These are phyloP conservation scores for Myrmecobius fasciatus DNA, from an alignment of 2,113 vertebrate species.

Conservation along the genomic window DNA sequence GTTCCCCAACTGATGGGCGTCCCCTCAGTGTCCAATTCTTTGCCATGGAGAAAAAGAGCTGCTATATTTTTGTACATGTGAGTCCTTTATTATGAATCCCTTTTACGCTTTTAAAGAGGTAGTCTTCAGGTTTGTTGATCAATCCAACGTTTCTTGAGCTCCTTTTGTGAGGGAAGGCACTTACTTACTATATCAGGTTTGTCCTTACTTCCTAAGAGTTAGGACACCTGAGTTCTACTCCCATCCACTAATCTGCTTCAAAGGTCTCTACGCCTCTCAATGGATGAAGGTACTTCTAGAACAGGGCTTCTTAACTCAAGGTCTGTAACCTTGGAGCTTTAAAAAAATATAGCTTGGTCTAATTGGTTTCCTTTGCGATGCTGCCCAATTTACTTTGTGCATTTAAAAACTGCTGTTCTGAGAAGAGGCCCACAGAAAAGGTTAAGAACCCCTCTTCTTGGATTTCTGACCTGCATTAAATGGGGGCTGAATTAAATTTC, in stretches of 20 bases:
- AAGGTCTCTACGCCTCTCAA: too few species aligned
- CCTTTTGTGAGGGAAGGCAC: not conserved
- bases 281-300: not conserved
- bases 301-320: not conserved
- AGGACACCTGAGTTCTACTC: not conserved
- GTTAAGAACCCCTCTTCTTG: not conserved
- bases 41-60: too few species aligned
- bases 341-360: not conserved
- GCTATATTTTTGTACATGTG: too few species aligned
- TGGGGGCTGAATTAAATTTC: not conserved
- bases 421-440: not conserved
- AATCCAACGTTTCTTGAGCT: not conserved
- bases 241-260: too few species aligned
- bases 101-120: not conserved
- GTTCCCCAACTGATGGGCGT: too few species aligned
- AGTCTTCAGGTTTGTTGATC: not conserved
- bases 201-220: not conserved
- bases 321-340: not conserved
- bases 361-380: not conserved
- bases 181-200: not conserved
- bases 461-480: not conserved
- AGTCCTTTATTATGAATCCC: too few species aligned
- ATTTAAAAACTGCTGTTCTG: not conserved
- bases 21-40: too few species aligned
- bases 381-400: not conserved